phyloP scores from a whole-genome alignment of 2,888 invertebrate genomes.

The Steromphala cineraria region DNA sequence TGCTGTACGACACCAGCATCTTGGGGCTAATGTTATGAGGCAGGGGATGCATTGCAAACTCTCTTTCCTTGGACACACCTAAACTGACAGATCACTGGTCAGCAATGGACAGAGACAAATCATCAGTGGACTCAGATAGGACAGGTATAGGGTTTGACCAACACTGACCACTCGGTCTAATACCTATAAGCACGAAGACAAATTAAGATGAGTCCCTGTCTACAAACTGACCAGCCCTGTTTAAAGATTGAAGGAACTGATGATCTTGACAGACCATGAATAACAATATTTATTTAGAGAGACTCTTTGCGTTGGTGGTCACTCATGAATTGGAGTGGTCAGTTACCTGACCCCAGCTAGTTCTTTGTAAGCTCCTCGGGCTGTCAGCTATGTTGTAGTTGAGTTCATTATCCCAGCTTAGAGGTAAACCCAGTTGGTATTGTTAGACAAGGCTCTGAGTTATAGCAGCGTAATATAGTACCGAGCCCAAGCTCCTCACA shows the following conservation, averaged over 20 bases:
- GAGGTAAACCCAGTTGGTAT: background rate
- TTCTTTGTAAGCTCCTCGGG: background rate
- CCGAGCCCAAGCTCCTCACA: background rate
- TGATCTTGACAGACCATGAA: slow-evolving; percentile 8
- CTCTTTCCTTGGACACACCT: no score
- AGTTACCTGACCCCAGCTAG: background rate
- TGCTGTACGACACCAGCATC: no score
- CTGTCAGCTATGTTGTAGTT: background rate
- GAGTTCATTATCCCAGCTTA: slow-evolving; percentile 10
- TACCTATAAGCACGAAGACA: slow-evolving; percentile 13
- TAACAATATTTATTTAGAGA: slow-evolving; percentile 6
- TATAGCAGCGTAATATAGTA: background rate
- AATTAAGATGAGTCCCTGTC: background rate
- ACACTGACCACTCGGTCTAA: background rate
- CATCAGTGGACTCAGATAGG: no score
- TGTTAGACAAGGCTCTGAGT: background rate
- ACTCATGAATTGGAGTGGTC: background rate
- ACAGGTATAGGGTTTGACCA: no score
- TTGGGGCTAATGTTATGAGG: no score
- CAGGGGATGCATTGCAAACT: no score
- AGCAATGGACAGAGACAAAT: no score
- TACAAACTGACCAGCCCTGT: background rate
- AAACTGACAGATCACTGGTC: no score
- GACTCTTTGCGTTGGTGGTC: background rate
- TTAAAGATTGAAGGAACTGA: background rate